These are phyloP conservation scores for Hafferia zeledoni DNA, from an alignment of 2,797 vertebrate genomes.

Conservation along the genomic window DNA sequence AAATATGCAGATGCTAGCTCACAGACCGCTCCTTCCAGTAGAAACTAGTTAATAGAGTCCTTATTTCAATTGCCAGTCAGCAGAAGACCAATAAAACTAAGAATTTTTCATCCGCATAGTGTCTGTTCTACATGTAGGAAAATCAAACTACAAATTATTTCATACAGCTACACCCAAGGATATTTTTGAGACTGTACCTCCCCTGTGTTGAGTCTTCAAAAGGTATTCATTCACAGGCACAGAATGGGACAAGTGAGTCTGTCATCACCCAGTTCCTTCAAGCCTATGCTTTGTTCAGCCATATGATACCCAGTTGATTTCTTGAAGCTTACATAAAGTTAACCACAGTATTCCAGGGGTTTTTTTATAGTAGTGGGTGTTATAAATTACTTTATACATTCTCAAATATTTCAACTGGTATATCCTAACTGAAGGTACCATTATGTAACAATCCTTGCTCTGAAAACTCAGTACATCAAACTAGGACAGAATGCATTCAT, in stretches of 20 bases:
- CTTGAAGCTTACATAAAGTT: not conserved
- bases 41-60: not conserved
- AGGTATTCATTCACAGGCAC: not conserved
- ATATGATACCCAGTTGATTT: not conserved
- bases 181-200: not conserved
- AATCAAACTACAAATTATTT: not conserved
- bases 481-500: not conserved
- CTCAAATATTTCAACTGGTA: accelerated
- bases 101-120: not conserved
- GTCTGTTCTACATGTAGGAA: not conserved
- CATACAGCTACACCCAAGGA: not conserved
- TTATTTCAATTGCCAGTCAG: not conserved
- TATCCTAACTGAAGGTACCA: not conserved
- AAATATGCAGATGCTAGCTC: not conserved
- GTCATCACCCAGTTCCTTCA: not conserved
- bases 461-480: not conserved
- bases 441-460: not conserved
- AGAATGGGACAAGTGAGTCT: not conserved
- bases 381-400: not conserved
- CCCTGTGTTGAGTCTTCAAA: not conserved
- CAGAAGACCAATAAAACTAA: not conserved
- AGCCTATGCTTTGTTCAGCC: not conserved
- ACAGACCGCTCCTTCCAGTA: not conserved
- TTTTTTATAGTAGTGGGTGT: not conserved
- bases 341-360: not conserved